A percentile compares a stretch with the other conserved stretches of the same genome.
Evolutionary conservation across 2,113 vertebrate species (phyloP).

Genomic region (Myrmecobius fasciatus): DNA sequence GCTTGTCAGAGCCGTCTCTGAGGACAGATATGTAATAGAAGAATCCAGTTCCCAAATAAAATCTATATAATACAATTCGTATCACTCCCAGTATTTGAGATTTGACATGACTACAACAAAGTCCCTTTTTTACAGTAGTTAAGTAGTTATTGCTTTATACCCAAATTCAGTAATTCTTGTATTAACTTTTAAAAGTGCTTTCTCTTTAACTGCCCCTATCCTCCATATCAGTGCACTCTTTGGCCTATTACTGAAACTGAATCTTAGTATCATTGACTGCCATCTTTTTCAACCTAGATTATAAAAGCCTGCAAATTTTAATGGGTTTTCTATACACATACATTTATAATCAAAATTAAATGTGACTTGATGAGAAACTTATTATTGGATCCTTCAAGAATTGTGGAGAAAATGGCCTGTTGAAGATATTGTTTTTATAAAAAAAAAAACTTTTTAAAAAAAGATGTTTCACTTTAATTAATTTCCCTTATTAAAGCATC

Average conservation of each 20-base stretch:
- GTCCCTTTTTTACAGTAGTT: conserved; percentile 48
- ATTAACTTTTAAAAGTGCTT: conserved; percentile 18
- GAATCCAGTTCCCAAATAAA: conserved; percentile 48
- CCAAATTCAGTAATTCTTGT: conserved; percentile 18
- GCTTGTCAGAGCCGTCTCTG: neutral
- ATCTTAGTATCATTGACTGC: neutral
- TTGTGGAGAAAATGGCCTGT: neutral
- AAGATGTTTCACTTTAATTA: neutral
- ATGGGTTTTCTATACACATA: neutral
- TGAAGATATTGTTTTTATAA: neutral
- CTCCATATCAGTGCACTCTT: neutral
- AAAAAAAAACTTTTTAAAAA: neutral
- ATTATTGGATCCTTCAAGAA: neutral
- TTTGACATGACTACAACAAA: conserved; percentile 29
- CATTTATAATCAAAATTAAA: neutral
- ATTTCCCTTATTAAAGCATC: neutral
- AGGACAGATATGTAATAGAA: conserved; percentile 8
- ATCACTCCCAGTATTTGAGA: neutral
- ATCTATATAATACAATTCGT: conserved; percentile 37
- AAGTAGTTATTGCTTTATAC: conserved; percentile 44
- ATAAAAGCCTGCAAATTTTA: neutral
- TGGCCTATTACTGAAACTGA: neutral
- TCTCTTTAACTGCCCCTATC: conserved; percentile 12
- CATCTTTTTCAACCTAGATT: neutral
- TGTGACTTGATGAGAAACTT: neutral